Conservation (phyloP, 2,888 invertebrate genomes). For the Latrodectus hesperus region DNA sequence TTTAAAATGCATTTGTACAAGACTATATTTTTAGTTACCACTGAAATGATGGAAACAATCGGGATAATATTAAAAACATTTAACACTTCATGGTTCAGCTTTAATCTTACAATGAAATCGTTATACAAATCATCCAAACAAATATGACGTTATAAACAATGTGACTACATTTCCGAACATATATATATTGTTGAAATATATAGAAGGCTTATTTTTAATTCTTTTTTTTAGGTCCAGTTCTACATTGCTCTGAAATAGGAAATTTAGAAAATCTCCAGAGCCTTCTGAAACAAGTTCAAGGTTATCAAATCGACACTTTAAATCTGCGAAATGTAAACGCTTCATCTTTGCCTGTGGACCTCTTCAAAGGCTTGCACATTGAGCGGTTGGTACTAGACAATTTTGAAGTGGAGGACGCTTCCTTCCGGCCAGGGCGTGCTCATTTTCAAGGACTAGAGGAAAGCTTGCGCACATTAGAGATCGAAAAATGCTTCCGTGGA, state of each 20-base stretch:
- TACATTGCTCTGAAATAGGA: background rate
- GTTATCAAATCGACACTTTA: background rate
- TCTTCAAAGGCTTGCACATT: slow-evolving; percentile 21
- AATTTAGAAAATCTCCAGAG: background rate
- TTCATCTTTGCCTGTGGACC: slow-evolving; percentile 17
- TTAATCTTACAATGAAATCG: too few relatives aligned
- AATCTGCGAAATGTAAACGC: slow-evolving; percentile 8
- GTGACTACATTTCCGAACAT: too few relatives aligned
- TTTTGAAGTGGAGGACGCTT: slow-evolving; percentile 45
- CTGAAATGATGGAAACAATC: too few relatives aligned
- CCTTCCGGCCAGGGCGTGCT: slow-evolving; percentile 18
- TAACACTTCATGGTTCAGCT: too few relatives aligned
- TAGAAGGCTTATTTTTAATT: too few relatives aligned
- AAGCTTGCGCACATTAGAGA: slow-evolving; percentile 3
- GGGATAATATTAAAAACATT: too few relatives aligned
- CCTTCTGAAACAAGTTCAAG: background rate
- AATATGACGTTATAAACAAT: too few relatives aligned
- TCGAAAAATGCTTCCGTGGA: slow-evolving; percentile 39
- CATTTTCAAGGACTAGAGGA: slow-evolving; percentile 51
- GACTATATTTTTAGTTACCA: too few relatives aligned
- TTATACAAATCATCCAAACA: too few relatives aligned
- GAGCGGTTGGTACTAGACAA: background rate
- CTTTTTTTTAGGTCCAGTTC: slow-evolving; percentile 12
- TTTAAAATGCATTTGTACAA: too few relatives aligned
- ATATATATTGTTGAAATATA: too few relatives aligned